Evolutionary conservation across 2,888 invertebrate genomes (phyloP).

Genomic region (Taphrorychus bicolor): DNA sequence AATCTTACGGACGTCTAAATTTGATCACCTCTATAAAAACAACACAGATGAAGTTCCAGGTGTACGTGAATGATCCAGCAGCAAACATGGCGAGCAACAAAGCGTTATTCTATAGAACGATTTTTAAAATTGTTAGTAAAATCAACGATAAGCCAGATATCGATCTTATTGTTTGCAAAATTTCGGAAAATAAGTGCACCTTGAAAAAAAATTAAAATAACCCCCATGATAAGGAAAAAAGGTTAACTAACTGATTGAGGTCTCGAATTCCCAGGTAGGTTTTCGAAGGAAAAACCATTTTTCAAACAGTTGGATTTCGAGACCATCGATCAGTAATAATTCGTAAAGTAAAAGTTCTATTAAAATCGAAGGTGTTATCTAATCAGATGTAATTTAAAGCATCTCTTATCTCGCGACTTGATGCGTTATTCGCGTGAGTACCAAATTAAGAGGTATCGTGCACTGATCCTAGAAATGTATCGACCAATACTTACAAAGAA

Average conservation of each 20-base stretch:
- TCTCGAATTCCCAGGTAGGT: constrained; percentile 58
- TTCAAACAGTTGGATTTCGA: constrained; percentile 54
- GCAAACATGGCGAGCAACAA: constrained; percentile 26
- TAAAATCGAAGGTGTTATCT: constrained; percentile 30
- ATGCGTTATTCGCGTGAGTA: constrained; percentile 25
- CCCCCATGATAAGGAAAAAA: constrained; percentile 56
- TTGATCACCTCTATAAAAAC: not conserved
- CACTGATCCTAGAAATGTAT: too few relatives aligned
- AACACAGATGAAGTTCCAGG: too few relatives aligned
- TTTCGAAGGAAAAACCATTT: constrained; percentile 41
- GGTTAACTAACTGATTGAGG: constrained; percentile 55
- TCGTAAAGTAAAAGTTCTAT: constrained; percentile 37
- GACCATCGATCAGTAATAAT: constrained; percentile 54
- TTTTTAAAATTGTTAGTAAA: constrained; percentile 4
- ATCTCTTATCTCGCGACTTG: not conserved
- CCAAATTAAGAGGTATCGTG: constrained; percentile 17
- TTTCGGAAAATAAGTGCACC: constrained; percentile 13
- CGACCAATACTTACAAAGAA: too few relatives aligned
- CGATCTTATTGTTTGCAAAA: constrained; percentile 28
- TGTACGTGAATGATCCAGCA: not conserved
- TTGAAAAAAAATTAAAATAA: constrained; percentile 41
- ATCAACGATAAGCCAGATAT: constrained; percentile 28
- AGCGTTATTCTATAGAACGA: not conserved
- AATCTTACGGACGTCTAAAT: not conserved
- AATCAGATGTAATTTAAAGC: constrained; percentile 21